Base-by-base conservation (phyloP, 2,797 vertebrate species). In the Ibycter americanus region DNA sequence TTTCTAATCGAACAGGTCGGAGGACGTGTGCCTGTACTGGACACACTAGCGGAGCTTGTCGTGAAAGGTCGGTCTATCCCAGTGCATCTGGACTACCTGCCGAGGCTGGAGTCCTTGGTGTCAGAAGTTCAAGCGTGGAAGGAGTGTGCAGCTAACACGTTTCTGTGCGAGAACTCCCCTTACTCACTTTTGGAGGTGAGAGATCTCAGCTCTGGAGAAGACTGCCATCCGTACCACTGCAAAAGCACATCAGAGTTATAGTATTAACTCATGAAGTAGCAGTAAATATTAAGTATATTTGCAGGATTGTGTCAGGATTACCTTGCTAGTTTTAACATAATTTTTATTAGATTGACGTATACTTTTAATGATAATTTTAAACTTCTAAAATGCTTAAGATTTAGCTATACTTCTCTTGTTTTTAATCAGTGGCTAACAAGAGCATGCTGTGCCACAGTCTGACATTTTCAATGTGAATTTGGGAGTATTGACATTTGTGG, bases 131-230 rank as follows among this genome's bases (percentile, higher is more conserved):
- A 99, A 92, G 97, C 98, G 3, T 99, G 99, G 99, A 99, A 99
- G 96, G 99, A 99, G 74, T 99, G 99, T 58, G 99, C 99, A 80
- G 98, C 98, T 19, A 99, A 98, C 96, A 99, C 99, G 1, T 99
- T 99, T 97, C 98, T 99, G 87, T 98, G 98, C 1, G 98, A 99
- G 96, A 99, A 99, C 96, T 99, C 99, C 4, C 97, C 98, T 0
- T 99, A 98, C 58, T 99, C 99, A 70, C 99, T 99, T 12, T 92
- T 99, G 22, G 99, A 99, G 99, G 99, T 99, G 97, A 97, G 96
- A 81, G 49, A 15, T 54, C 6, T 13, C 12, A 16, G 88, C 2
- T 23, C n/a, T 40, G 70, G 14, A 27, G 23, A 8, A 67, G 22
- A 26, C 6, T 2, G 3, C 18, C 56, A 5, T 21, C 77, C 31